Evolutionary conservation across 1,140 invertebrate species (phyloP), one percentile per base, ranked within the genome.

Genomic region (Drosophila nannoptera): DNA sequence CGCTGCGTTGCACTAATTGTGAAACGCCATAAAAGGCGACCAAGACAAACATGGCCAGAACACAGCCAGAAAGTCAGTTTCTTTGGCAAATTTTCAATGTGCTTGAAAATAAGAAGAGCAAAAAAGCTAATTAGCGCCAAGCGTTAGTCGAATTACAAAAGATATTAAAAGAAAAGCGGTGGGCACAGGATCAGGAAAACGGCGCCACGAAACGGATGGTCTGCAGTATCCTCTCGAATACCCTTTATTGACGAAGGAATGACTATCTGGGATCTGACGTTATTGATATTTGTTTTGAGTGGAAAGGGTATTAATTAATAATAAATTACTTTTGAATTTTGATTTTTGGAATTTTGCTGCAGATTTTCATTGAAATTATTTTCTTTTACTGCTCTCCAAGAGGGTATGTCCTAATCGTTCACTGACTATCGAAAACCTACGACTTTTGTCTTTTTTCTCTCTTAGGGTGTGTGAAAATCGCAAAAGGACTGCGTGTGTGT

Each of bases 1-100:
- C 68, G 56, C 48, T 84, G 63, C 67, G 63, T 56, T 73, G 80
- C 86, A 82, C 83, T 87, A 87, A 87, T 87, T 87, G 83, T 78
- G 74, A 80, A 73, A 74, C 76, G 78, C 83, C 83, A 61, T 75
- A 69, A 87, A 73, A 59, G 63, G n/a, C 31, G 7, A 32, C 12
- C 6, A 7, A 12, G 12, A 4, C 12, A 5, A 52, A 52, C 12
- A 12, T n/a, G 11, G 31, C 29, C n/a, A 8, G n/a, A 36, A 38
- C 2, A 4, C 16, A 33, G 35, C 11, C n/a, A 4, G 8, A 7
- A 7, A 8, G 7, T 8, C 22, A 55, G n/a, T 40, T 43, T 32
- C 53, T 56, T 22, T 56, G 38, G 14, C 50, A 53, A 22, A 43
- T 33, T 56, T 29, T 14, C 29, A 14, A 22, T 8, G 7, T 7